A percentile compares a stretch with the other conserved stretches of the same genome.
These are phyloP conservation scores for Nasonia oneida DNA, from an alignment of 2,888 invertebrate genomes.

Conservation along the genomic window DNA sequence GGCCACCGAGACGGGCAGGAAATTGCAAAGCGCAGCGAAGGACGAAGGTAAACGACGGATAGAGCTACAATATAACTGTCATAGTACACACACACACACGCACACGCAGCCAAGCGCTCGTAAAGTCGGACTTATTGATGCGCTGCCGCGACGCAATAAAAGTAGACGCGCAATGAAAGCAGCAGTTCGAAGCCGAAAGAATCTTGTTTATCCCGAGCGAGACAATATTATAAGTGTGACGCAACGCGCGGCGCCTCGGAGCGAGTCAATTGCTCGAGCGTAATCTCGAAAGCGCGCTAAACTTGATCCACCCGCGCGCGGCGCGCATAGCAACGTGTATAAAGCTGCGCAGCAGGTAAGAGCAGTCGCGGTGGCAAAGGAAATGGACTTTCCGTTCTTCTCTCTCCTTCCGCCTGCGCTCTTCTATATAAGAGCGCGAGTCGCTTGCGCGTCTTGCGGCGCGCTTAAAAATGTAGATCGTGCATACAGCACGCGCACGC, in stretches of 20 bases:
- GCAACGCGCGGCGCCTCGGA: neutral
- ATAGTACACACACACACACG: neutral
- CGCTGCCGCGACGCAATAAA: neutral
- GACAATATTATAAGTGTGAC: neutral
- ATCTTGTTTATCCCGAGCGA: neutral
- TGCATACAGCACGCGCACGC: neutral
- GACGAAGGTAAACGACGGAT: conserved; percentile 20
- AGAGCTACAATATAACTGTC: neutral
- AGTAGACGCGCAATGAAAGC: neutral
- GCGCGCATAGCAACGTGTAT: neutral
- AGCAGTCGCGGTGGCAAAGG: neutral
- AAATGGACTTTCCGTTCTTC: conserved; percentile 17
- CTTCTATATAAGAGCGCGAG: neutral
- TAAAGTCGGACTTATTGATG: neutral
- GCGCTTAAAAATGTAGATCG: conserved; percentile 58
- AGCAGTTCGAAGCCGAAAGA: neutral
- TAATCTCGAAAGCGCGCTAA: neutral
- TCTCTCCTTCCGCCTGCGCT: neutral
- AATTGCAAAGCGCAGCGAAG: conserved; percentile 44
- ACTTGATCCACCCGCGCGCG: neutral
- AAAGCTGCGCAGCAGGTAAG: neutral
- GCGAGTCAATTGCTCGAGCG: conserved; percentile 3
- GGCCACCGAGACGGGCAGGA: conserved; percentile 46
- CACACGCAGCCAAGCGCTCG: neutral
- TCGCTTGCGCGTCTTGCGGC: neutral